phyloP scores from a whole-genome alignment of 1,140 invertebrate species.

The Macrotrachela quadricornifera region DNA sequence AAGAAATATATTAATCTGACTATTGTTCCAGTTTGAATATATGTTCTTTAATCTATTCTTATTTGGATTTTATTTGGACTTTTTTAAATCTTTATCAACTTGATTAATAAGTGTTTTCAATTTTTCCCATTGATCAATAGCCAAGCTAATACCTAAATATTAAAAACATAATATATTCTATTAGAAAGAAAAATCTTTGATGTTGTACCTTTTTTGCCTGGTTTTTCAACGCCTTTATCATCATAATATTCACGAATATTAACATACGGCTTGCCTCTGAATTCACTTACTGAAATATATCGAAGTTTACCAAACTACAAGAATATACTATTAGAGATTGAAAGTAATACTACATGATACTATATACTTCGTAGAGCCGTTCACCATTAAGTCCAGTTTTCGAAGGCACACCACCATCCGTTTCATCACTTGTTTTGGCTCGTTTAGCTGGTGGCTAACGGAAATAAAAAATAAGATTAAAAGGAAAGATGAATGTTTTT shows the following conservation, averaged over 20 bases:
- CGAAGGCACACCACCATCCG: too few relatives aligned
- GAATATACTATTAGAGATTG: too few relatives aligned
- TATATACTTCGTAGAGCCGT: too few relatives aligned
- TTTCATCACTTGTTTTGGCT: too few relatives aligned
- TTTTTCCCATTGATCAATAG: constrained; percentile 7
- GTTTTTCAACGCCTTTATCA: not conserved
- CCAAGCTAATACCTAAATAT: constrained; percentile 2
- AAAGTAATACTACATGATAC: too few relatives aligned
- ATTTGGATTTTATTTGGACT: not conserved
- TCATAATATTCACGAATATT: constrained; percentile 9
- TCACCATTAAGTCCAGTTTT: too few relatives aligned
- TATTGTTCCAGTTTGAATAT: too few relatives aligned
- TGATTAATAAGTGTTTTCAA: not conserved
- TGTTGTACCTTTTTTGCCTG: constrained; percentile 6
- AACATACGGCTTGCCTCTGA: constrained; percentile 4
- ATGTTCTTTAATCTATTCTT: too few relatives aligned
- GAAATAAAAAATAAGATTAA: too few relatives aligned
- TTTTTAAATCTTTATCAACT: constrained; percentile 4
- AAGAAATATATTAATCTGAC: too few relatives aligned
- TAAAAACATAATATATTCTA: not conserved
- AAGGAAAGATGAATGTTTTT: too few relatives aligned
- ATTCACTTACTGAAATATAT: constrained; percentile 4
- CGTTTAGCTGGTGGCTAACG: too few relatives aligned
- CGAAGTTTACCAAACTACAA: not conserved
- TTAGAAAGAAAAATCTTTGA: not conserved